phyloP scores from a whole-genome alignment of 2,797 vertebrate species.

The Sebastes cheni region DNA sequence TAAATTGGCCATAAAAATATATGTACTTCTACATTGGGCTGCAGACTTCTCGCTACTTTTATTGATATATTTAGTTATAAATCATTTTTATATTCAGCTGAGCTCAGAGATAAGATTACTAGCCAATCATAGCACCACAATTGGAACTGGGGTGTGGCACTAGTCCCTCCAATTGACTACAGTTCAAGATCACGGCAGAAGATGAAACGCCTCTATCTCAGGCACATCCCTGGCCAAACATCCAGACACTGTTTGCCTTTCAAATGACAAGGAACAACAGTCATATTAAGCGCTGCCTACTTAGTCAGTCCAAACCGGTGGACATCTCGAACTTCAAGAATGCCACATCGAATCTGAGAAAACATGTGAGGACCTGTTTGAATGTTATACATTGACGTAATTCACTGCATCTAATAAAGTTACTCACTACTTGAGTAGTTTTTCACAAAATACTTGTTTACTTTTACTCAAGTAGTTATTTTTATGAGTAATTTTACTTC shows the following conservation, averaged over 20 bases:
- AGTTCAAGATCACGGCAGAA: background rate
- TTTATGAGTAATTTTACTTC: background rate
- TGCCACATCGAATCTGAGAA: background rate
- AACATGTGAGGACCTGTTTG: background rate
- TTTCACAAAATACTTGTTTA: background rate
- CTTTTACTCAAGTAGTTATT: background rate
- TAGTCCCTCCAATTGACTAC: background rate
- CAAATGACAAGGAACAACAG: background rate
- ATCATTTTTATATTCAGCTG: background rate
- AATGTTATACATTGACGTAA: background rate
- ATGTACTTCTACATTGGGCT: background rate
- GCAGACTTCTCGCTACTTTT: background rate
- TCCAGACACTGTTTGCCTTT: background rate
- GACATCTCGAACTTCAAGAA: background rate
- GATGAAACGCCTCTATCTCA: background rate
- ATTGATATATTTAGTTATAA: background rate
- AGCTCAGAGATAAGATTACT: background rate
- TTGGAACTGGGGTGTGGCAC: too few relatives aligned
- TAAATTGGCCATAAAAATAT: background rate
- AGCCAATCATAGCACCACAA: background rate
- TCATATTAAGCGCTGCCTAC: background rate
- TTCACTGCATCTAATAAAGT: background rate
- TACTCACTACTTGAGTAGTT: background rate
- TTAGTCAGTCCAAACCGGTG: background rate
- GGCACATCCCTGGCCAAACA: background rate